Conservation (phyloP, 53 echinoderm and acorn worm genomes). For the Temnopleurus reevesii region DNA sequence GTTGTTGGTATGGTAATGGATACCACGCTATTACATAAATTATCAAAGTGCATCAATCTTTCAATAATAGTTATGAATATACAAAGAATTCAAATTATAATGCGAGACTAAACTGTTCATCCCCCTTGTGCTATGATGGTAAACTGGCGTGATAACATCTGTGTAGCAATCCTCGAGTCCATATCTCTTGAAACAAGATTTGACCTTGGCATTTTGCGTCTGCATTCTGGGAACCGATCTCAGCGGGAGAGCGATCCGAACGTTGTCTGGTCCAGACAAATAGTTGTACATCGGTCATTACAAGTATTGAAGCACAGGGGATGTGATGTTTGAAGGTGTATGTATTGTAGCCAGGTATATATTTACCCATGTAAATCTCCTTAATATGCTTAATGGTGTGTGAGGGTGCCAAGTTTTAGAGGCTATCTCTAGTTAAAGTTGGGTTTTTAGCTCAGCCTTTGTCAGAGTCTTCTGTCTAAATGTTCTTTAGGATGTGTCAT, state of each 20-base stretch:
- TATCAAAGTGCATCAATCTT: too few relatives aligned
- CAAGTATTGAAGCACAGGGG: neutral
- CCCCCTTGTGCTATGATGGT: neutral
- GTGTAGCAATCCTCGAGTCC: neutral
- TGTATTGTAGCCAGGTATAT: too few relatives aligned
- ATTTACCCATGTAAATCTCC: too few relatives aligned
- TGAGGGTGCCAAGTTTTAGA: slow-evolving; percentile 22
- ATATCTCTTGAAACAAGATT: slow-evolving; percentile 24
- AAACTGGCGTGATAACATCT: neutral
- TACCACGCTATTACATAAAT: too few relatives aligned
- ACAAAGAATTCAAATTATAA: neutral
- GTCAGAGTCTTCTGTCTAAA: too few relatives aligned
- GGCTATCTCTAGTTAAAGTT: neutral
- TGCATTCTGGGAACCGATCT: slow-evolving; percentile 13
- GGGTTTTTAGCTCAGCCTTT: too few relatives aligned
- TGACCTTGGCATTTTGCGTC: slow-evolving; percentile 30
- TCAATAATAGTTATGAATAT: neutral
- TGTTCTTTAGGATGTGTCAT: too few relatives aligned
- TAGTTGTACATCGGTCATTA: neutral
- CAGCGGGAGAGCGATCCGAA: neutral
- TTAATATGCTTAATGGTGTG: slow-evolving; percentile 21
- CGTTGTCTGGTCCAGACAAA: neutral
- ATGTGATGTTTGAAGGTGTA: slow-evolving; percentile 32
- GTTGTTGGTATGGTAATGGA: too few relatives aligned
- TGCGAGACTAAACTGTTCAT: neutral